phyloP scores from a whole-genome alignment of 2,113 vertebrate species.

The Clupea harengus region DNA sequence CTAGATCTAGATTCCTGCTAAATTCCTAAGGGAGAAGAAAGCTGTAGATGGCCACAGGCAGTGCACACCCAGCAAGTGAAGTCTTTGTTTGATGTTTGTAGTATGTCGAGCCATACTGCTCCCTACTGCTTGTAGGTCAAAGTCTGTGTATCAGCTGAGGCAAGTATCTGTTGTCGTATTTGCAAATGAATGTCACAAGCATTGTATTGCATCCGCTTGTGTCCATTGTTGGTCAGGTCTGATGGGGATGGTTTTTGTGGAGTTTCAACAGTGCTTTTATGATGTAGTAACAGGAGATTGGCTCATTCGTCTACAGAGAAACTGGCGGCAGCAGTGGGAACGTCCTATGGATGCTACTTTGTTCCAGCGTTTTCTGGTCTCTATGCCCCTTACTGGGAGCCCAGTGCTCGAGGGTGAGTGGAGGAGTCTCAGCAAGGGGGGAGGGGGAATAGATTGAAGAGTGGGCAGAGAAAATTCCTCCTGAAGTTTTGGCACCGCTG shows the following conservation, averaged over 20 bases:
- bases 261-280: background rate
- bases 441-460: background rate
- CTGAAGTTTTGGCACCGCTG: too few relatives aligned
- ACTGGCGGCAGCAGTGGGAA: slow-evolving; percentile 85
- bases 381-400: slow-evolving; percentile 98
- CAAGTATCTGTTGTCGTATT: background rate
- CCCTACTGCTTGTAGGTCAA: background rate
- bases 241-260: background rate
- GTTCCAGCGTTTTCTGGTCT: slow-evolving; percentile 97
- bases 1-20: background rate
- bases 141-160: background rate
- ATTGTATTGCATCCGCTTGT: background rate
- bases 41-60: background rate
- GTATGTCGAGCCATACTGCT: background rate
- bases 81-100: background rate
- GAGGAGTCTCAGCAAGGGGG: background rate
- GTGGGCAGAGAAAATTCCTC: background rate
- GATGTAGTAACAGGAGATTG: slow-evolving; percentile 39
- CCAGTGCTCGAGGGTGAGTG: slow-evolving; percentile 93
- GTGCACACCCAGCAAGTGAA: background rate
- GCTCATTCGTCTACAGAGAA: slow-evolving; percentile 73
- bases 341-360: slow-evolving; percentile 96
- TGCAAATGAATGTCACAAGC: background rate
- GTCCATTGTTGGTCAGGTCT: background rate
- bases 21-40: background rate